These are phyloP conservation scores for Crepidodera aurea DNA, from an alignment of 2,888 invertebrate genomes.

Conservation along the genomic window DNA sequence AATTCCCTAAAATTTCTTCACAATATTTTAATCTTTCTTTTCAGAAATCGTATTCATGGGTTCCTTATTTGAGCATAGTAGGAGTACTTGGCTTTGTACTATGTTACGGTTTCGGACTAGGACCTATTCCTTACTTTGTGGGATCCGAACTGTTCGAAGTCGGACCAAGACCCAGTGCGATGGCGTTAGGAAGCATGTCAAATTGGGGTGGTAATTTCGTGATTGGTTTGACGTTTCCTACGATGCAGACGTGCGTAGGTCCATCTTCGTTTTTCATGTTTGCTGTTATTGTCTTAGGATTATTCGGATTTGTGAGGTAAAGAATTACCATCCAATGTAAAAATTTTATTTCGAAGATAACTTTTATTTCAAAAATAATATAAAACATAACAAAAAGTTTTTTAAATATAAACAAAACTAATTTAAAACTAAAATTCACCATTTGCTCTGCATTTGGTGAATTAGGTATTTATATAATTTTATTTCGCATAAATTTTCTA, in stretches of 20 bases:
- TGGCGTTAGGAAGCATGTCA: conserved; percentile 85
- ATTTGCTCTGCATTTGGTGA: too few species aligned
- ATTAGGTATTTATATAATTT: too few species aligned
- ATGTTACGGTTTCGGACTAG: conserved; percentile 83
- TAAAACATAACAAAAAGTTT: too few species aligned
- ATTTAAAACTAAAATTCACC: too few species aligned
- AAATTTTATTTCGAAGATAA: too few species aligned
- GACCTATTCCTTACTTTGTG: conserved; percentile 87
- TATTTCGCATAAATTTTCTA: too few species aligned
- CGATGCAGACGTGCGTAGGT: conserved; percentile 69
- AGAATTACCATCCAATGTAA: too few species aligned
- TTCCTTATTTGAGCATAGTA: conserved; percentile 76
- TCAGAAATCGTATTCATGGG: conserved; percentile 70
- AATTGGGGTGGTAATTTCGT: conserved; percentile 92
- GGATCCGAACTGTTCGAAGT: conserved; percentile 88
- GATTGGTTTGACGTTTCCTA: conserved; percentile 81
- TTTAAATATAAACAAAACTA: too few species aligned
- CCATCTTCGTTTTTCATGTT: conserved; percentile 82
- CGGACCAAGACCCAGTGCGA: conserved; percentile 82
- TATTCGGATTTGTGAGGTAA: conserved; percentile 71
- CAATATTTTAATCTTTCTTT: conserved; percentile 44
- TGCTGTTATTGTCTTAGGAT: conserved; percentile 64
- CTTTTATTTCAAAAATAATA: too few species aligned
- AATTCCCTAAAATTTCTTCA: too few species aligned
- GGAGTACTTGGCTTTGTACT: conserved; percentile 79